These are phyloP conservation scores for Merluccius polli DNA, from an alignment of 2,797 vertebrate genomes.

Conservation along the genomic window DNA sequence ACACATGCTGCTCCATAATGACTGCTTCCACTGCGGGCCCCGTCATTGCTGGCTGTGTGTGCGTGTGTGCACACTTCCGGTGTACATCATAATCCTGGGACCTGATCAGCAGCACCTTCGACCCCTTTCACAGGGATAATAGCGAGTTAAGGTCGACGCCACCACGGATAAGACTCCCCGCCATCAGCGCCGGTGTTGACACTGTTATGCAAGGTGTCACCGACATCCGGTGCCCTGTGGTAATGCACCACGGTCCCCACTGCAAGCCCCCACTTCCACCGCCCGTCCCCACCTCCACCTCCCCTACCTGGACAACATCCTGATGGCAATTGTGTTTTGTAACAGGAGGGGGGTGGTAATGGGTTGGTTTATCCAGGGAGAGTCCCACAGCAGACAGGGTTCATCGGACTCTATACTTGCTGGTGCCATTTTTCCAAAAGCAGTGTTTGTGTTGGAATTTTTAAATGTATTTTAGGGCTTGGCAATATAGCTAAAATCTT, in stretches of 20 bases:
- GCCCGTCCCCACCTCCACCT: background rate
- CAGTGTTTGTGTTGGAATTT: too few species aligned
- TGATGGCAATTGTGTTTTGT: background rate
- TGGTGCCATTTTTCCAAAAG: too few species aligned
- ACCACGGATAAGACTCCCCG: background rate
- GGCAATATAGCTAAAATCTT: too few species aligned
- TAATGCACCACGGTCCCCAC: background rate
- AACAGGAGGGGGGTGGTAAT: background rate
- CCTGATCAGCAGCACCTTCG: background rate
- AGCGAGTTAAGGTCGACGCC: background rate
- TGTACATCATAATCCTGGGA: background rate
- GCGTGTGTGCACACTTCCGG: background rate
- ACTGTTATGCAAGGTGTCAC: background rate
- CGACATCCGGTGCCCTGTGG: background rate
- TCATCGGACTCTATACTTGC: too few species aligned
- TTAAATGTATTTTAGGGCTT: too few species aligned
- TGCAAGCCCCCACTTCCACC: background rate
- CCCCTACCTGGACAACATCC: background rate
- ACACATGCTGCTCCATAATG: conserved; percentile 21
- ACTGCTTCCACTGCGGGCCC: conserved; percentile 10
- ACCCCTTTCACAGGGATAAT: conserved; percentile 1
- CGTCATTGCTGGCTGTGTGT: background rate
- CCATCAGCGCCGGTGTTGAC: background rate
- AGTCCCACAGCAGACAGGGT: background rate
- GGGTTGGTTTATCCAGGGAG: too few species aligned